phyloP scores from a whole-genome alignment of 2,888 invertebrate species.

The Nudaria mundana region DNA sequence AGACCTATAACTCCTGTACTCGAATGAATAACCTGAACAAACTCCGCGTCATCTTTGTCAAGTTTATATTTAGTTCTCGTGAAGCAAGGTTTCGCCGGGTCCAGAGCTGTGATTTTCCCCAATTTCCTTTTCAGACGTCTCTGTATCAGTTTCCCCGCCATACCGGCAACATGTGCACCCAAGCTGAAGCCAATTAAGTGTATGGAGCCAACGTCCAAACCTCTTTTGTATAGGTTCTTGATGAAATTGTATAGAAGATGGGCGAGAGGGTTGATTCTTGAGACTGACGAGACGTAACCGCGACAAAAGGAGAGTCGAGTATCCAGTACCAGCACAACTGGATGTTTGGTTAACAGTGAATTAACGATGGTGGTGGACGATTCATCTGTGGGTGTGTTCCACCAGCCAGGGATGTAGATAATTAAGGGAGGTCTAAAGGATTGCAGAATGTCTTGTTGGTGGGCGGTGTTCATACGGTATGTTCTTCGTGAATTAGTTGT shows the following conservation, averaged over 20 bases:
- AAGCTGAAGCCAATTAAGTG: conserved; percentile 84
- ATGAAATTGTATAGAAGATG: conserved; percentile 49
- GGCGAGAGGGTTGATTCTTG: conserved; percentile 53
- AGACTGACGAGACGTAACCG: conserved; percentile 60
- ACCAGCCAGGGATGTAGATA: conserved; percentile 71
- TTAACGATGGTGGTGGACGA: conserved; percentile 52
- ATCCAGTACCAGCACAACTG: conserved; percentile 53
- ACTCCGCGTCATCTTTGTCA: conserved; percentile 50
- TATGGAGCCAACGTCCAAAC: conserved; percentile 64
- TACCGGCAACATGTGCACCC: conserved; percentile 83
- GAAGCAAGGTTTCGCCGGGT: conserved; percentile 70
- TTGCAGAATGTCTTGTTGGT: conserved; percentile 16
- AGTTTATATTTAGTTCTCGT: conserved; percentile 44
- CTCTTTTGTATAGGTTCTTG: conserved; percentile 40
- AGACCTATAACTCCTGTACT: conserved; percentile 63
- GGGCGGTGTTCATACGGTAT: conserved; percentile 43
- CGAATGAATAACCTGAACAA: conserved; percentile 67
- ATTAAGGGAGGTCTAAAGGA: conserved; percentile 37
- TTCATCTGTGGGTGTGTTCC: conserved; percentile 63
- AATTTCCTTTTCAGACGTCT: conserved; percentile 42
- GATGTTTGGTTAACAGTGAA: conserved; percentile 49
- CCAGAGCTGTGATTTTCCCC: conserved; percentile 60
- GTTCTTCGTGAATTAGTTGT: conserved; percentile 25
- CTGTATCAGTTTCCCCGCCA: conserved; percentile 56
- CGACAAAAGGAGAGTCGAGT: conserved; percentile 57